Conservation (phyloP, 1,140 invertebrate species). For the Himalopsyche phryganea region DNA sequence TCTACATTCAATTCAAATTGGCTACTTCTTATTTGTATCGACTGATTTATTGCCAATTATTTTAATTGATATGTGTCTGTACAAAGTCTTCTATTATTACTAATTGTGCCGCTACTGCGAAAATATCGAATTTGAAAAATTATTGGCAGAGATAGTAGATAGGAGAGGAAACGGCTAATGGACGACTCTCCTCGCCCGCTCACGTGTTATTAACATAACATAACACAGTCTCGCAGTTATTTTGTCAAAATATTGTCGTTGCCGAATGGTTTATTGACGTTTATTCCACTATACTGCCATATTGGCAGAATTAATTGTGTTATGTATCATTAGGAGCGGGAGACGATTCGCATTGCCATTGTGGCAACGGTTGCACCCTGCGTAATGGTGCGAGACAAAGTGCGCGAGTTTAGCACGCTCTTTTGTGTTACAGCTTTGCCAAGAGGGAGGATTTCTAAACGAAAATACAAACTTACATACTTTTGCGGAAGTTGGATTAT, state of each 20-base stretch:
- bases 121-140: constrained; percentile 15
- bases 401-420: constrained; percentile 9
- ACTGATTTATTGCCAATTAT: too few relatives aligned
- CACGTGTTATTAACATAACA: constrained; percentile 33
- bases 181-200: constrained; percentile 16
- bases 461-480: not conserved
- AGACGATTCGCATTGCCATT: constrained; percentile 2
- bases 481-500: not conserved
- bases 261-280: constrained; percentile 24
- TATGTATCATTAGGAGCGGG: constrained; percentile 29
- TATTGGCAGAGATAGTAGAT: constrained; percentile 8
- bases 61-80: too few relatives aligned
- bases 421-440: constrained; percentile 4
- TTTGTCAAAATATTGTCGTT: constrained; percentile 34
- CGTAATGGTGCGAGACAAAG: constrained; percentile 30
- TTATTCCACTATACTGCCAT: constrained; percentile 14
- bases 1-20: too few relatives aligned
- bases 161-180: constrained; percentile 22
- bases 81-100: too few relatives aligned
- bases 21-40: too few relatives aligned
- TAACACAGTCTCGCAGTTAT: constrained; percentile 18
- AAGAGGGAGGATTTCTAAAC: not conserved
- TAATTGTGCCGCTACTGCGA: constrained; percentile 12
- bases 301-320: constrained; percentile 29
- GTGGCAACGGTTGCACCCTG: constrained; percentile 3